phyloP scores from a whole-genome alignment of 2,113 vertebrate species.

The Ageneiosus marmoratus region DNA sequence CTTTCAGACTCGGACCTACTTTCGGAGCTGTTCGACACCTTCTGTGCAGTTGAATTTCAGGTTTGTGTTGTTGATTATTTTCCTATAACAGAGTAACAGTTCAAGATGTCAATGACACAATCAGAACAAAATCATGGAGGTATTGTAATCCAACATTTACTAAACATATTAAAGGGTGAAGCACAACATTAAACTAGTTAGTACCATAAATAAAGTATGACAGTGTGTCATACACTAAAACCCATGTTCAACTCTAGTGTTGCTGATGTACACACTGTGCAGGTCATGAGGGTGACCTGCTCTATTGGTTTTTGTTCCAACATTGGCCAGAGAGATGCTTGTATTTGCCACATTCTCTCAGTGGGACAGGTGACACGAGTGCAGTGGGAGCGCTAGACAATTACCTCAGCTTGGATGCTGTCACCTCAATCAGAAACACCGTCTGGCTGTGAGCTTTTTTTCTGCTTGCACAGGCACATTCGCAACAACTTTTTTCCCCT shows the following conservation, averaged over 20 bases:
- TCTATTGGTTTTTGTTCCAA: not conserved
- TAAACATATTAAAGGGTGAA: not conserved
- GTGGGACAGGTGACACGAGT: conserved; percentile 31
- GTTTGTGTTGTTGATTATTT: no score
- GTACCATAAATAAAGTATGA: not conserved
- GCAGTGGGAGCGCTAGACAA: conserved; percentile 49
- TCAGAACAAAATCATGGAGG: not conserved
- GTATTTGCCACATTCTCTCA: conserved; percentile 26
- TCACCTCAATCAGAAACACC: conserved; percentile 51
- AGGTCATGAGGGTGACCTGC: conserved; percentile 8
- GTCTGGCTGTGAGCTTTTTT: conserved; percentile 30
- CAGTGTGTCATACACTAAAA: not conserved
- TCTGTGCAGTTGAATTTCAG: no score
- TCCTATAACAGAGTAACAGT: not conserved
- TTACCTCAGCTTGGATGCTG: conserved; percentile 43
- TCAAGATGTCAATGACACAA: not conserved
- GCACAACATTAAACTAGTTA: not conserved
- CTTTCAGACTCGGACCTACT: no score
- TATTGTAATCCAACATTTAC: not conserved
- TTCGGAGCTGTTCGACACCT: no score
- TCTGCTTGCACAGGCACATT: not conserved
- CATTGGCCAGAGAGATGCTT: conserved; percentile 14
- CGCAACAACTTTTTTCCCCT: conserved; percentile 11
- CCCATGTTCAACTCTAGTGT: not conserved
- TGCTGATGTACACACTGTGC: not conserved